Percentiles rank a stretch among this genome's conserved stretches.
Evolutionary conservation across 2,888 invertebrate species (phyloP).

Genomic region (Anarsia innoxiella): DNA sequence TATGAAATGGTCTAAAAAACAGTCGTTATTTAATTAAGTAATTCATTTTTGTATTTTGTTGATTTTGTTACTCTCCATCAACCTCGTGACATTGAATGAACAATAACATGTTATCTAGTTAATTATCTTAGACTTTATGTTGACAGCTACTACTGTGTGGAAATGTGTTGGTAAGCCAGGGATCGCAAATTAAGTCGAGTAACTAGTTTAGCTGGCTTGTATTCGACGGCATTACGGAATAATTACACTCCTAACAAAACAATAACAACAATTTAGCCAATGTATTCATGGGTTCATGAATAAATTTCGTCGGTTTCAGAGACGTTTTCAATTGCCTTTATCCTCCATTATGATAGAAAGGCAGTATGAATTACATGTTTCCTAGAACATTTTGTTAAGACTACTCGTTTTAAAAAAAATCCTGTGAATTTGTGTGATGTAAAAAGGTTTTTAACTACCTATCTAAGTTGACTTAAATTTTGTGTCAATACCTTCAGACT

Average conservation of each 20-base stretch:
- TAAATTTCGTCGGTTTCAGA: slow-evolving; percentile 3
- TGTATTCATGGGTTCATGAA: slow-evolving; percentile 11
- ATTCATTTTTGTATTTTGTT: too few relatives aligned
- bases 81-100: too few relatives aligned
- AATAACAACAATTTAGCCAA: slow-evolving; percentile 11
- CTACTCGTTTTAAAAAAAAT: too few relatives aligned
- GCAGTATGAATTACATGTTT: background rate
- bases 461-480: background rate
- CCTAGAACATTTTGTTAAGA: too few relatives aligned
- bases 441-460: background rate
- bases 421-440: background rate
- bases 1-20: too few relatives aligned
- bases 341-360: background rate
- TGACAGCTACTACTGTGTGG: too few relatives aligned
- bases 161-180: too few relatives aligned
- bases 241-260: slow-evolving; percentile 11
- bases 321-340: background rate
- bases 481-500: background rate
- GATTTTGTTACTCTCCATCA: too few relatives aligned
- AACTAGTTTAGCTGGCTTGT: slow-evolving; percentile 2
- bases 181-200: background rate
- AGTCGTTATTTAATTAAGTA: too few relatives aligned
- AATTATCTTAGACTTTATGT: too few relatives aligned
- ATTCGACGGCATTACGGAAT: slow-evolving; percentile 4
- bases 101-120: too few relatives aligned